Percentiles rank a stretch among this genome's conserved stretches.
phyloP scores from a whole-genome alignment of 2,888 invertebrate genomes.

The Drosophila villosipedis region DNA sequence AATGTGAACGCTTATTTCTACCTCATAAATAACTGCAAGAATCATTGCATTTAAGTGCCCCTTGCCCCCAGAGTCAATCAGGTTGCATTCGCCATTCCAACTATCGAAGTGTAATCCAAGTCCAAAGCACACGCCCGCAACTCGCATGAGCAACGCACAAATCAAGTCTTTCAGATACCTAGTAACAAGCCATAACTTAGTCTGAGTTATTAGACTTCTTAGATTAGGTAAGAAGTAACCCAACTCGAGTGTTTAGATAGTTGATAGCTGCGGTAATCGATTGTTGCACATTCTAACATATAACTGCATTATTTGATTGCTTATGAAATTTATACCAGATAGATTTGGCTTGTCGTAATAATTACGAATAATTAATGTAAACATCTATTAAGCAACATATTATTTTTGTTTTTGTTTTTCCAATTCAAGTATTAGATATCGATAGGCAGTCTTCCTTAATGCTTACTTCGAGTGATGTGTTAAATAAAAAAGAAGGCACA shows the following conservation, averaged over 20 bases:
- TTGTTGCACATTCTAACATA: background rate
- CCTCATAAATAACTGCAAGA: slow-evolving; percentile 64
- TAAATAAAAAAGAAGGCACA: background rate
- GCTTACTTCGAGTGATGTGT: too few relatives aligned
- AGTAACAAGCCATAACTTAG: background rate
- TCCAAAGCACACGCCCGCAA: slow-evolving; percentile 36
- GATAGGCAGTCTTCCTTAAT: background rate
- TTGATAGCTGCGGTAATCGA: too few relatives aligned
- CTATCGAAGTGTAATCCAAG: slow-evolving; percentile 21
- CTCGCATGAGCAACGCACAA: background rate
- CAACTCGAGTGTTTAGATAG: background rate
- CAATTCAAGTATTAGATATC: background rate
- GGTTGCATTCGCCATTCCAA: slow-evolving; percentile 23
- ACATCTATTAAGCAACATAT: background rate
- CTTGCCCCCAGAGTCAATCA: slow-evolving; percentile 18
- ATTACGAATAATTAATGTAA: too few relatives aligned
- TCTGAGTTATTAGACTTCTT: background rate
- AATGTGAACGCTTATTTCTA: slow-evolving; percentile 40
- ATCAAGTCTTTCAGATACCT: slow-evolving; percentile 5
- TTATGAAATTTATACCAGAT: too few relatives aligned
- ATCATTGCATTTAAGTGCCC: slow-evolving; percentile 22
- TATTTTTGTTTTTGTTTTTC: background rate
- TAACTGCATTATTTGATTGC: background rate
- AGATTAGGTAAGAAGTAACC: background rate
- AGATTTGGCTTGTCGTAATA: background rate